Percentiles rank a stretch among this genome's conserved stretches.
These are phyloP conservation scores for Astreopora myriophthalma DNA, from an alignment of 64 coral and sea anemone species.

Conservation along the genomic window DNA sequence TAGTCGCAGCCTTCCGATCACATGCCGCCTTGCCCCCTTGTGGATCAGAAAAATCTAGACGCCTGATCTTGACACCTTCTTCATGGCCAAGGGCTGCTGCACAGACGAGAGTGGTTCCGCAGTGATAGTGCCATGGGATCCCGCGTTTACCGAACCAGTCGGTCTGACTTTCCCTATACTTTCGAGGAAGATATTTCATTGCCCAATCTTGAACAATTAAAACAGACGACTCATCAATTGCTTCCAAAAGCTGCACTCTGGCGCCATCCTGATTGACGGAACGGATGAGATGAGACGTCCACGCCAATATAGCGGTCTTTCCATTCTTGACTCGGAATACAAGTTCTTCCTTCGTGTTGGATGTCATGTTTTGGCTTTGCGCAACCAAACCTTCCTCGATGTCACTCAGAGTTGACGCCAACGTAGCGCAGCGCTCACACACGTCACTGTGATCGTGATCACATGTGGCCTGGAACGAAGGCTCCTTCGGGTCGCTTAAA, in stretches of 20 bases:
- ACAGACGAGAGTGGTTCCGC: constrained; percentile 27
- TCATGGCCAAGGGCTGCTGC: constrained; percentile 21
- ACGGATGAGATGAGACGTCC: constrained; percentile 23
- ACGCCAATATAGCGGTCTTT: background rate
- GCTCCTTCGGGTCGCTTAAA: constrained; percentile 51
- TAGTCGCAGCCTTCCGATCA: constrained; percentile 48
- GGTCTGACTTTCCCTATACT: background rate
- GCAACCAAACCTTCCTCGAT: constrained; percentile 23
- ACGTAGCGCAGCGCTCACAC: constrained; percentile 52
- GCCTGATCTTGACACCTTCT: constrained; percentile 44
- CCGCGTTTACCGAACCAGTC: constrained; percentile 33
- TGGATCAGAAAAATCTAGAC: constrained; percentile 63
- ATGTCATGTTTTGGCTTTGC: background rate
- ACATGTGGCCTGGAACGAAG: constrained; percentile 14
- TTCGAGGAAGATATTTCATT: constrained; percentile 15
- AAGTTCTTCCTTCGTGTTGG: constrained; percentile 27
- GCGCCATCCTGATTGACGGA: constrained; percentile 31
- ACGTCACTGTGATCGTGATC: constrained; percentile 48
- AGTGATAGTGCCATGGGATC: constrained; percentile 40
- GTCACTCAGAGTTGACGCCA: constrained; percentile 23
- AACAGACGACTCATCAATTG: background rate
- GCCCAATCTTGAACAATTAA: constrained; percentile 23
- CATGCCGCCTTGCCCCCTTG: constrained; percentile 55
- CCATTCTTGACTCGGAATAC: constrained; percentile 1
- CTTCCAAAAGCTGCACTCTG: constrained; percentile 9